A percentile compares a stretch with the other conserved stretches of the same genome.
Conservation (phyloP, 2,113 vertebrate genomes). For the Podiceps cristatus region DNA sequence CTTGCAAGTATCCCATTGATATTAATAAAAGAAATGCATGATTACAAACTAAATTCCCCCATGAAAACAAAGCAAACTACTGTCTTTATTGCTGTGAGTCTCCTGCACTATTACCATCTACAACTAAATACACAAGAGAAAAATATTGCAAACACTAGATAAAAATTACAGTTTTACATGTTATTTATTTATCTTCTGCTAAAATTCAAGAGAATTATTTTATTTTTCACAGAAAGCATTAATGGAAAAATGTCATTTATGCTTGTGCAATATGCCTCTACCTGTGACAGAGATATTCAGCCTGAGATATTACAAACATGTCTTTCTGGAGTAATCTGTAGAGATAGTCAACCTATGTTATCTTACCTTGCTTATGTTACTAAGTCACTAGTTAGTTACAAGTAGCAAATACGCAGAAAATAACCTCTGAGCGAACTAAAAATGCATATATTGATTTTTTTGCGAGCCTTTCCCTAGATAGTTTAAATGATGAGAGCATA, state of each 20-base stretch:
- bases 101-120: background rate
- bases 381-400: background rate
- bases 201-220: background rate
- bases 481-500: background rate
- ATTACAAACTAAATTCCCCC: background rate
- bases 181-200: background rate
- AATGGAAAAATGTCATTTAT: background rate
- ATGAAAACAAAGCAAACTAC: background rate
- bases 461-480: background rate
- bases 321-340: background rate
- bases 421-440: background rate
- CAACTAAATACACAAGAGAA: background rate
- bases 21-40: background rate
- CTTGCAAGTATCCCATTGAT: background rate
- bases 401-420: background rate
- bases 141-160: background rate
- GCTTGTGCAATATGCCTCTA: background rate
- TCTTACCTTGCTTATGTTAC: background rate
- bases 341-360: background rate
- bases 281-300: background rate
- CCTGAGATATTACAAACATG: background rate
- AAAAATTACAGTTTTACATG: background rate
- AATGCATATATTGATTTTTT: background rate
- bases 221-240: background rate
- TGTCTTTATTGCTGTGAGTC: slow-evolving; percentile 19